Base-by-base conservation (phyloP, 2,797 vertebrate genomes). In the Esox masquinongy region DNA sequence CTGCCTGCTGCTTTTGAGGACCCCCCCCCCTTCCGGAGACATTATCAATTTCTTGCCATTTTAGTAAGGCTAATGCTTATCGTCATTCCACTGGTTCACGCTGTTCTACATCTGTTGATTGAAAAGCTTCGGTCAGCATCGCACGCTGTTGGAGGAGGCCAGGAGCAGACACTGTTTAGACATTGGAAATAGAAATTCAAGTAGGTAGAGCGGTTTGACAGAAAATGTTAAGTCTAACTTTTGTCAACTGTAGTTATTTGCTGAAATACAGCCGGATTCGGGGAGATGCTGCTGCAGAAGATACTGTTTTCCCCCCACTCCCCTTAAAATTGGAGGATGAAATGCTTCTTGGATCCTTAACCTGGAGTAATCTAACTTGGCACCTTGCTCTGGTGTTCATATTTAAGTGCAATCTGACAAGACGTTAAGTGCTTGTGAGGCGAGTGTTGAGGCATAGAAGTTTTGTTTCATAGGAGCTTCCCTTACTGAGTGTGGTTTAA, bases 361-460 rank as follows among this genome's bases (percentile, higher is more conserved):
- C 85, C 68, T 78, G 12, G 75, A 53, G 71, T 86, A 83, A 91
- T 84, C 76, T 78, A 71, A 77, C 79, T 49, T 88, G 87, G 82
- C 85, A 86, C 77, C 43, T 47, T 5, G 0, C 73, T 61, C 68
- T 75, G 73, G 78, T 53, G 63, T 77, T 80, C 77, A 77, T 53
- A 79, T 79, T 74, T 80, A 81, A 79, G 66, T 79, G 66, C 82
- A 76, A 68, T 80, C 68, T 84, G 74, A 88, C 83, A 84, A 74
- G 79, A 59, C 36, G 71, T 75, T 87, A 88, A 91, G 88, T 87
- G 86, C 76, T 83, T 91, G 82, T 39, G 11, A 75, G 75, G 79
- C 83, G 70, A 71, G 73, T 67, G 70, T 22, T 73, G 69, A 77
- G 77, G 78, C 68, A 68, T 69, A 61, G 47, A 66, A 24, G 16